Conservation (phyloP, 2,113 vertebrate species). For the Zosterops pallidus region DNA sequence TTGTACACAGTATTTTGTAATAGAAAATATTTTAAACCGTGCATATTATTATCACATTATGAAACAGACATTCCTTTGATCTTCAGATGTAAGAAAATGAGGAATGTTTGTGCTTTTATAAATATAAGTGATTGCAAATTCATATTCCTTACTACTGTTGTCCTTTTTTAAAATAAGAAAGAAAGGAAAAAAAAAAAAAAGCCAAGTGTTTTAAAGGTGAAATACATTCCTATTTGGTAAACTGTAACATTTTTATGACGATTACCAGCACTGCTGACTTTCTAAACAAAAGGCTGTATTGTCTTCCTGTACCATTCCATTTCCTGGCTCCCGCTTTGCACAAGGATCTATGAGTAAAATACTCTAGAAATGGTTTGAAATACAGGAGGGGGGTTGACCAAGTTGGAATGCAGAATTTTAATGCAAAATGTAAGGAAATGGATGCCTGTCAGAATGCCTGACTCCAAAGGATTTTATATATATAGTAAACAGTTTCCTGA, state of each 20-base stretch:
- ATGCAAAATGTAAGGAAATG: slow-evolving; percentile 56
- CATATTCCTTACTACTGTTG: slow-evolving; percentile 60
- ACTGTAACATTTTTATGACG: slow-evolving; percentile 60
- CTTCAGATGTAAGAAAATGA: slow-evolving; percentile 61
- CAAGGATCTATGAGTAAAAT: slow-evolving; percentile 39
- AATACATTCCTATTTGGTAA: slow-evolving; percentile 68
- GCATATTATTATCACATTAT: slow-evolving; percentile 61
- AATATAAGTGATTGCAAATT: slow-evolving; percentile 58
- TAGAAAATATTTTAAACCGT: slow-evolving; percentile 68
- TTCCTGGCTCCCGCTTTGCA: slow-evolving; percentile 54
- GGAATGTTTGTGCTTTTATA: slow-evolving; percentile 65
- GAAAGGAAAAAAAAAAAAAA: background rate
- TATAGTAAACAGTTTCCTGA: slow-evolving; percentile 61
- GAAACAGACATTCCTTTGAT: slow-evolving; percentile 55
- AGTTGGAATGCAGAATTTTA: slow-evolving; percentile 56
- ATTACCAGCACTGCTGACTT: slow-evolving; percentile 64
- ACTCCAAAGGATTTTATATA: slow-evolving; percentile 46
- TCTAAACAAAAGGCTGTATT: slow-evolving; percentile 67
- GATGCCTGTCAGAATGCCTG: slow-evolving; percentile 56
- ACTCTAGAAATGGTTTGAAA: slow-evolving; percentile 52
- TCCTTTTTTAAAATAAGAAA: slow-evolving; percentile 28
- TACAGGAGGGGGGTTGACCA: slow-evolving; percentile 45
- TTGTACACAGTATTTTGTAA: slow-evolving; percentile 70
- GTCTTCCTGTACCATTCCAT: slow-evolving; percentile 52
- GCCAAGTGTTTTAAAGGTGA: slow-evolving; percentile 64